Evolutionary conservation across 2,888 invertebrate genomes (phyloP), one percentile per base, ranked within the genome.

Genomic region (Orchesellides sinensis): DNA sequence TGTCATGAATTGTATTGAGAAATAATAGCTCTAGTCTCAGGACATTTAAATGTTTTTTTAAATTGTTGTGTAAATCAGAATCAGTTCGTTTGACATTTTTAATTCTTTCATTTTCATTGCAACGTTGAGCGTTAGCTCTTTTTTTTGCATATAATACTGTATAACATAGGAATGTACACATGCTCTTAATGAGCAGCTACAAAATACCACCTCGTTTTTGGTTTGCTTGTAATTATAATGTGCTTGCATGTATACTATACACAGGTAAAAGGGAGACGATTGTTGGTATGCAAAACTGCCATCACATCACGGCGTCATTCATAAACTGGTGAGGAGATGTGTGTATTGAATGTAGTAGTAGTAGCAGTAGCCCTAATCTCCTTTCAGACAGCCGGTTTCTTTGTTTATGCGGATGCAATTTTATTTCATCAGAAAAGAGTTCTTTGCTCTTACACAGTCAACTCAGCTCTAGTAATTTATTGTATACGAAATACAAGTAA

Each of bases 311-410:
- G 77, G 56, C 68, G 77, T 77, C 77, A 77, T 77, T 77, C 77
- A 77, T 68, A 77, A 77, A 77, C 47, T 77, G 68, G 77, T 49
- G 68, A 77, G 68, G 12, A 3, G 5, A 23, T 54, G 23, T 21
- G n/a, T n/a, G 54, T 19, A n/a, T 59, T 68, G 32, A 59, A 59
- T 65, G 56, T 47, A 29, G 65, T 21, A 61, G 21, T 65, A 47
- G 23, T 61, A 52, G 65, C 47, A 75, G 77, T 59, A 77, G 68
- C 61, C 66, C 77, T 77, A 77, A 77, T 77, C 77, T 68, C 77
- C 68, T 77, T 77, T 77, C 68, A 77, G 35, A 59, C 77, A 77
- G 77, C 77, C 77, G 77, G 77, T 77, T 75, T 77, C 77, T 68
- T 77, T 68, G 77, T 77, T 77, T 68, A 77, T 68, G 68, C 77